Evolutionary conservation across 2,113 vertebrate species (phyloP).

Genomic region (Origma solitaria): DNA sequence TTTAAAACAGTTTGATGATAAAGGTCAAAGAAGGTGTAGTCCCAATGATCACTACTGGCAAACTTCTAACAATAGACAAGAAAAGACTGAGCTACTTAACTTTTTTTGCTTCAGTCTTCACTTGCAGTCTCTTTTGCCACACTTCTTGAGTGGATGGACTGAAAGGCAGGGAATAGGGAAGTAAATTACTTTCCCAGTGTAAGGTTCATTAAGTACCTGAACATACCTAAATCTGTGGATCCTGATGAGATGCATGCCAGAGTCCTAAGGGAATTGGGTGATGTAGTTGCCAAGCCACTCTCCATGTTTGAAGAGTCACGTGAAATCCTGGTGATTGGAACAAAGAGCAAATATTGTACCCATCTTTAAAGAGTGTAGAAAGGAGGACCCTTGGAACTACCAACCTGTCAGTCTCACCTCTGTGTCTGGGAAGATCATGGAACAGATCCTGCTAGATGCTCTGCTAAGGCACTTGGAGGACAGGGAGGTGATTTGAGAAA

Average conservation of each 20-base stretch:
- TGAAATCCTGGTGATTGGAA: not conserved
- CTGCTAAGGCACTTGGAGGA: not conserved
- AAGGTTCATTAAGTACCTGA: not conserved
- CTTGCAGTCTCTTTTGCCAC: not conserved
- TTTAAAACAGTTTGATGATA: not conserved
- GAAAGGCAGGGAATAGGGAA: not conserved
- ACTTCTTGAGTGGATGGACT: not conserved
- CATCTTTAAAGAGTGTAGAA: not conserved
- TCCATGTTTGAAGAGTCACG: not conserved
- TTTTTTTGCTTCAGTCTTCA: not conserved
- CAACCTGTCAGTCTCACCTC: not conserved
- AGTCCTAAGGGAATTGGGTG: not conserved
- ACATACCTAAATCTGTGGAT: not conserved
- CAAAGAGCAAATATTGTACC: not conserved
- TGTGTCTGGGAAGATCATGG: not conserved
- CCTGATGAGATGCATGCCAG: accelerated
- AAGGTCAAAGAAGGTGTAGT: not conserved
- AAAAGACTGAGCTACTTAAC: not conserved
- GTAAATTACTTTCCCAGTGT: not conserved
- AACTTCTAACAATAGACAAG: not conserved
- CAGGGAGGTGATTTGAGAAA: not conserved
- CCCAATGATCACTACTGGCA: accelerated
- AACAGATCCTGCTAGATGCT: not conserved
- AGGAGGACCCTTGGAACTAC: not conserved
- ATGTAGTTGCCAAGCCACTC: not conserved